Evolutionary conservation across 2,113 vertebrate genomes (phyloP).

Genomic region (Pterocles orientalis): DNA sequence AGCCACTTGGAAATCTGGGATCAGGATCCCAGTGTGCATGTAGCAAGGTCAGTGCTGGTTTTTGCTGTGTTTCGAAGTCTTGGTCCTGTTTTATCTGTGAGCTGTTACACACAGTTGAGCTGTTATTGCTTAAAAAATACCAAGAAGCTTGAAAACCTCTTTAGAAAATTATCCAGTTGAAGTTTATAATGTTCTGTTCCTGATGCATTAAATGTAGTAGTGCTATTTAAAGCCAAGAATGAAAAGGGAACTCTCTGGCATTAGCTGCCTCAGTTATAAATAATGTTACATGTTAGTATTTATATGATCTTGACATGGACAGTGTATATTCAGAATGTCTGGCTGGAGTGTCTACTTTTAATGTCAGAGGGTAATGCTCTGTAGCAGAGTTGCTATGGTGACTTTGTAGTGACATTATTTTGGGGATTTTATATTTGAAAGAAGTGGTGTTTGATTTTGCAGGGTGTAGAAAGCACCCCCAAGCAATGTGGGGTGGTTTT

Average conservation of each 20-base stretch:
- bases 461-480: neutral
- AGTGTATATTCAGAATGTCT: neutral
- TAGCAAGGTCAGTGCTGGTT: neutral
- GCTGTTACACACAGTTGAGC: neutral
- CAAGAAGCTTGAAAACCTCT: neutral
- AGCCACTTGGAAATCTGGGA: neutral
- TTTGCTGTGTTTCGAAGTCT: neutral
- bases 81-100: neutral
- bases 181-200: neutral
- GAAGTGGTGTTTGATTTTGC: neutral
- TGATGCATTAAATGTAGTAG: slow-evolving; percentile 5
- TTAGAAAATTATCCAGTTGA: neutral
- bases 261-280: slow-evolving; percentile 44
- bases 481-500: neutral
- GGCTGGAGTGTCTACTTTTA: neutral
- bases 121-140: neutral
- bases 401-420: neutral
- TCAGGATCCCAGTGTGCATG: neutral
- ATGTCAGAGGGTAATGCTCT: slow-evolving; percentile 32
- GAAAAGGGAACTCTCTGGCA: slow-evolving; percentile 53
- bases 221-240: slow-evolving; percentile 63
- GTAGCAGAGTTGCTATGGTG: neutral
- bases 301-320: neutral
- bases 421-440: neutral
- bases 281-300: slow-evolving; percentile 30